These are phyloP conservation scores for Smutsia temminckii DNA, from an alignment of 2,797 vertebrate genomes.

Conservation along the genomic window DNA sequence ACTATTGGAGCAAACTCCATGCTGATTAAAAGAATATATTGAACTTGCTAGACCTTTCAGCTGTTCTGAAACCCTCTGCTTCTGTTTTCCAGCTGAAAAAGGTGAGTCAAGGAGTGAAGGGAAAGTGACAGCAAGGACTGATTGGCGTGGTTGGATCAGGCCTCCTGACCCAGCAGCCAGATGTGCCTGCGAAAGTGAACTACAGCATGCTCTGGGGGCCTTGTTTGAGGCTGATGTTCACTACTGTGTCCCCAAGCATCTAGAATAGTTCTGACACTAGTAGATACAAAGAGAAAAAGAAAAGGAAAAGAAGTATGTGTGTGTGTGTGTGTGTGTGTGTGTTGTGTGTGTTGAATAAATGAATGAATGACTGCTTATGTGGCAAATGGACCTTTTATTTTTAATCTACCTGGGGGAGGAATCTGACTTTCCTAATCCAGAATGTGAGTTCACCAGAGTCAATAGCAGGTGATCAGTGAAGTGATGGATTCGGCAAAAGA, in stretches of 20 bases:
- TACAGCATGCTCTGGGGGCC: fast-evolving
- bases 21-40: conserved; percentile 71
- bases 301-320: neutral
- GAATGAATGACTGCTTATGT: neutral
- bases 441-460: neutral
- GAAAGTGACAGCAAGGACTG: neutral
- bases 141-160: neutral
- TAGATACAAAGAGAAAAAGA: neutral
- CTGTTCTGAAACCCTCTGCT: neutral
- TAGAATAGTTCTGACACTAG: neutral
- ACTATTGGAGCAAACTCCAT: conserved; percentile 60
- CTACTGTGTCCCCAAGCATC: neutral
- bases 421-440: neutral
- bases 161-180: neutral
- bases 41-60: conserved; percentile 60
- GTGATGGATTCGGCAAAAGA: neutral
- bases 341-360: neutral
- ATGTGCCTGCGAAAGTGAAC: fast-evolving
- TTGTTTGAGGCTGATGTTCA: neutral
- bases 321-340: neutral
- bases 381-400: neutral
- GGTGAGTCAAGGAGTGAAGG: neutral
- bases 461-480: neutral
- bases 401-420: neutral
- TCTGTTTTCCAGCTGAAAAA: conserved; percentile 26